A percentile compares a stretch with the other conserved stretches of the same genome.
Evolutionary conservation across 1,140 invertebrate species (phyloP).

Genomic region (Pseudomyrmex dendroicus): DNA sequence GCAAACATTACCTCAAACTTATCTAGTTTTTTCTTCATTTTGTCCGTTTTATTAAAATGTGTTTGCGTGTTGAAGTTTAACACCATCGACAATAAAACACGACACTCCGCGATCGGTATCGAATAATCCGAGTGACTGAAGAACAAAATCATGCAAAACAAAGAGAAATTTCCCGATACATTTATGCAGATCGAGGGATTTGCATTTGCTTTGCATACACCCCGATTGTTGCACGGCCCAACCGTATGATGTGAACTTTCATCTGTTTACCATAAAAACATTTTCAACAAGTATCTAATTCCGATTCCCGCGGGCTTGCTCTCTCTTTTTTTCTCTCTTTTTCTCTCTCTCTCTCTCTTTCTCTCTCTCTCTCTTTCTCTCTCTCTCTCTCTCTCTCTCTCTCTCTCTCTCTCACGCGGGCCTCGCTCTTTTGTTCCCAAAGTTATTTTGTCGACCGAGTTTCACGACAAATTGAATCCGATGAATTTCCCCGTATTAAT

Average conservation of each 20-base stretch:
- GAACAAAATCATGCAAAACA: constrained; percentile 69
- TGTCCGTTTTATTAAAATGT: neutral
- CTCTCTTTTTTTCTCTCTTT: no score
- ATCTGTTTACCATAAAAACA: constrained; percentile 77
- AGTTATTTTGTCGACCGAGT: constrained; percentile 59
- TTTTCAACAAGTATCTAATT: constrained; percentile 58
- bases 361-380: no score
- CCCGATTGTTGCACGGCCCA: constrained; percentile 55
- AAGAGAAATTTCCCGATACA: constrained; percentile 73
- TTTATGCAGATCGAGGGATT: constrained; percentile 75
- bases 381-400: no score
- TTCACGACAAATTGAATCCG: constrained; percentile 38
- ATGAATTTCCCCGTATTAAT: constrained; percentile 33
- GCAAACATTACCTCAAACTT: neutral
- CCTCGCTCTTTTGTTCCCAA: constrained; percentile 52
- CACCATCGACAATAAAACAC: constrained; percentile 29
- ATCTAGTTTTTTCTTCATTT: neutral
- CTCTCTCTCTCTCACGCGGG: constrained; percentile 41
- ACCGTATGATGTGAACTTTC: constrained; percentile 68
- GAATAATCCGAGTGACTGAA: constrained; percentile 64
- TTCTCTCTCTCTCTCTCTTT: no score
- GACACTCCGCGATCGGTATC: constrained; percentile 32
- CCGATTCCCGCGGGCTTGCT: constrained; percentile 38
- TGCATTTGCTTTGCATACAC: constrained; percentile 76
- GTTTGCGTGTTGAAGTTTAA: constrained; percentile 4